Evolutionary conservation across 2,888 invertebrate species (phyloP).

Genomic region (Aphidius colemani): DNA sequence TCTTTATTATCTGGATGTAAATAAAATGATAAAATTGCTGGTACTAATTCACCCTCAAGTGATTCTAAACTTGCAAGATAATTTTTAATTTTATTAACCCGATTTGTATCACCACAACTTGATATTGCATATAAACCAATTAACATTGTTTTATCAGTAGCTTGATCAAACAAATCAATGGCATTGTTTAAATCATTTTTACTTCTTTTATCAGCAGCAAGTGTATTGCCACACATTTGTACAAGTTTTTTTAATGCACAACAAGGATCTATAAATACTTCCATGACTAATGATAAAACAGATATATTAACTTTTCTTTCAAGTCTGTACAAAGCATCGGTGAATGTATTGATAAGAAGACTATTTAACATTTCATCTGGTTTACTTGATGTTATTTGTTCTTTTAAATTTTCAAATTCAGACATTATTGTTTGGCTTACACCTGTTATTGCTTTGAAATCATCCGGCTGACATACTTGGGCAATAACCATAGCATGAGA

Average conservation of each 20-base stretch:
- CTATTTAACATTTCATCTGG: conserved; percentile 63
- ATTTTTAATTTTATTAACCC: conserved; percentile 66
- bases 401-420: conserved; percentile 55
- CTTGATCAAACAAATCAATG: conserved; percentile 70
- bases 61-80: conserved; percentile 72
- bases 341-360: conserved; percentile 66
- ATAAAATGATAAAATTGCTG: conserved; percentile 63
- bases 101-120: conserved; percentile 61
- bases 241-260: conserved; percentile 52
- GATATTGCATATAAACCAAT: conserved; percentile 75
- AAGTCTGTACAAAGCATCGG: conserved; percentile 67
- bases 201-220: conserved; percentile 45
- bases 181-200: conserved; percentile 61
- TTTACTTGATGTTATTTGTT: conserved; percentile 46
- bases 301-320: conserved; percentile 72
- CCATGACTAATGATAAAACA: conserved; percentile 65
- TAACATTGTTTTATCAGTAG: conserved; percentile 71
- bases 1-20: conserved; percentile 62
- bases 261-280: conserved; percentile 57
- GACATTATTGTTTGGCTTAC: conserved; percentile 56
- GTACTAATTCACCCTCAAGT: conserved; percentile 70
- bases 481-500: conserved; percentile 59
- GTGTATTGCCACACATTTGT: conserved; percentile 51
- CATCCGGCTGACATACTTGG: conserved; percentile 56
- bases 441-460: conserved; percentile 58